These are phyloP conservation scores for Ectropis crepuscularia DNA, from an alignment of 2,888 invertebrate genomes.

Conservation along the genomic window DNA sequence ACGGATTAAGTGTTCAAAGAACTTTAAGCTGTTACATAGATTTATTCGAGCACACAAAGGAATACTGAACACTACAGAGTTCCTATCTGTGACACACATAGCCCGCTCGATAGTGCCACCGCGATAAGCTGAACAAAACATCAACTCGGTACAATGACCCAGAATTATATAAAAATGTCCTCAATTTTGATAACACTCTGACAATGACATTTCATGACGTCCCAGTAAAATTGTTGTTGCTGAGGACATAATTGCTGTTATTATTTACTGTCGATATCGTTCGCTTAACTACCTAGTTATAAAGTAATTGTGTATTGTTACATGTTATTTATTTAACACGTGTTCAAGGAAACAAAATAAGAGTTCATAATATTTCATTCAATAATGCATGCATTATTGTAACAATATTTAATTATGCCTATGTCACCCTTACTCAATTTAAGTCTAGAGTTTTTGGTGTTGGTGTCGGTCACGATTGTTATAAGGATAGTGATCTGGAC, in stretches of 20 bases:
- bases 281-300: neutral
- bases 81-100: constrained; percentile 80
- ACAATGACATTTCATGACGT: constrained; percentile 78
- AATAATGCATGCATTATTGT: too few species aligned
- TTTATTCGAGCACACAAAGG: constrained; percentile 62
- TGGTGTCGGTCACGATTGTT: too few species aligned
- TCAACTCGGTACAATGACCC: constrained; percentile 74
- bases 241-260: constrained; percentile 38
- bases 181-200: constrained; percentile 77
- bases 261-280: constrained; percentile 2
- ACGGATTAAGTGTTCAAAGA: constrained; percentile 29
- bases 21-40: constrained; percentile 51
- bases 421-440: too few species aligned
- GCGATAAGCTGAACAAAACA: constrained; percentile 81
- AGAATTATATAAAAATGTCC: constrained; percentile 83
- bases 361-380: too few species aligned
- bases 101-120: constrained; percentile 66
- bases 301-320: too few species aligned
- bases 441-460: too few species aligned
- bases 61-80: constrained; percentile 54
- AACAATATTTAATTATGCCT: too few species aligned
- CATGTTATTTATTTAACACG: too few species aligned
- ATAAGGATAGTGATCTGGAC: too few species aligned
- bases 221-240: constrained; percentile 48
- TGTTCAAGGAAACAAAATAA: too few species aligned